phyloP scores from a whole-genome alignment of 2,113 vertebrate species.

The Ceratotherium simum region DNA sequence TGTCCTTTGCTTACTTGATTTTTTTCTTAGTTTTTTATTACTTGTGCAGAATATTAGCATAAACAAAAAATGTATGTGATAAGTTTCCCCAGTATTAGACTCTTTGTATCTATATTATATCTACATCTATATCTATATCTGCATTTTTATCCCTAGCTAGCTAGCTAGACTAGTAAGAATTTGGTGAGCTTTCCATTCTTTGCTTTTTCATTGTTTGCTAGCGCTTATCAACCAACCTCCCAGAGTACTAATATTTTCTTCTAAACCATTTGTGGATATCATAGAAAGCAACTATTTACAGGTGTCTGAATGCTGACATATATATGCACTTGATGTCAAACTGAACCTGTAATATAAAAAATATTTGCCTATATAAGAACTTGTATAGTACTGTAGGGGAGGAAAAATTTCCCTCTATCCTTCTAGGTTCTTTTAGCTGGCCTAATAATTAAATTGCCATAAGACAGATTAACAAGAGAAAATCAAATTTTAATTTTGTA shows the following conservation, averaged over 20 bases:
- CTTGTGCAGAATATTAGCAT: conserved; percentile 56
- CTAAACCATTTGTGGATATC: neutral
- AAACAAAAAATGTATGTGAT: conserved; percentile 20
- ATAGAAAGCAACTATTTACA: conserved; percentile 16
- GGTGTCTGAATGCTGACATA: neutral
- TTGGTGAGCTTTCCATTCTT: conserved; percentile 27
- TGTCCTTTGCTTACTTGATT: conserved; percentile 41
- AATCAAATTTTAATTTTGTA: neutral
- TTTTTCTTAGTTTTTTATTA: conserved; percentile 2
- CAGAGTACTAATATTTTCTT: conserved; percentile 33
- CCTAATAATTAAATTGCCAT: neutral
- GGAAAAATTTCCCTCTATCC: no score
- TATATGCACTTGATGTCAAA: neutral
- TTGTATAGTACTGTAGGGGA: neutral
- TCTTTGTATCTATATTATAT: neutral
- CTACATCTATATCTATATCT: neutral
- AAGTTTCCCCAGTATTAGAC: neutral
- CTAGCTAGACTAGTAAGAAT: neutral
- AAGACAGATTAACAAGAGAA: neutral
- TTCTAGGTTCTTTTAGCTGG: no score
- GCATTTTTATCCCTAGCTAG: neutral
- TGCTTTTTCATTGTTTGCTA: conserved; percentile 27
- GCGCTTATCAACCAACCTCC: neutral
- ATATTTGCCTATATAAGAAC: conserved; percentile 3
- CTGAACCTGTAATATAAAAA: neutral